Percentiles rank a stretch among this genome's conserved stretches.
These are phyloP conservation scores for Pangasius larnaudii DNA, from an alignment of 2,797 vertebrate species.

Conservation along the genomic window DNA sequence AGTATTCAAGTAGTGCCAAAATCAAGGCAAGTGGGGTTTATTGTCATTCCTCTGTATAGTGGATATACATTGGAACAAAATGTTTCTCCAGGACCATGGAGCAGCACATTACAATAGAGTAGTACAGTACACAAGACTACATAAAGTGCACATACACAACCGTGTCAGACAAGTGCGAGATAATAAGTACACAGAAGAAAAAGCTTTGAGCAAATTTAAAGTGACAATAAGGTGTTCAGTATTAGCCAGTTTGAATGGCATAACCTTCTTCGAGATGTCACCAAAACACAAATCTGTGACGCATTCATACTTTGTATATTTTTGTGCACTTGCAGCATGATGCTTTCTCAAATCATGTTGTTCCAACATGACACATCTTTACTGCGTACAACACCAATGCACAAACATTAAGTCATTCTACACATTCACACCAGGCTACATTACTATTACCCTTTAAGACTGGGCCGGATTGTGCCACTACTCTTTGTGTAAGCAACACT, in stretches of 20 bases:
- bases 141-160: no score
- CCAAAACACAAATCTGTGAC: neutral
- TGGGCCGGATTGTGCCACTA: constrained; percentile 25
- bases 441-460: constrained; percentile 33
- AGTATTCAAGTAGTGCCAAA: neutral
- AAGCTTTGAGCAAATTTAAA: neutral
- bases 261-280: no score
- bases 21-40: neutral
- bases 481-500: constrained; percentile 33
- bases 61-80: no score
- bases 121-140: no score
- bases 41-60: no score
- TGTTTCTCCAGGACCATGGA: no score
- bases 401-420: constrained; percentile 12
- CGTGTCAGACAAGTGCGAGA: no score
- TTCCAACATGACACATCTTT: neutral
- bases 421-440: constrained; percentile 22
- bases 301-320: neutral
- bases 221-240: neutral
- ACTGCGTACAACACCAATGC: neutral
- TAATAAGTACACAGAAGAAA: no score
- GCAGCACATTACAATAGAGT: no score
- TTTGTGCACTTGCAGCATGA: neutral
- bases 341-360: neutral
- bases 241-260: neutral